A percentile compares a stretch with the other conserved stretches of the same genome.
Conservation (phyloP, 2,113 vertebrate species). For the Fregata magnificens region DNA sequence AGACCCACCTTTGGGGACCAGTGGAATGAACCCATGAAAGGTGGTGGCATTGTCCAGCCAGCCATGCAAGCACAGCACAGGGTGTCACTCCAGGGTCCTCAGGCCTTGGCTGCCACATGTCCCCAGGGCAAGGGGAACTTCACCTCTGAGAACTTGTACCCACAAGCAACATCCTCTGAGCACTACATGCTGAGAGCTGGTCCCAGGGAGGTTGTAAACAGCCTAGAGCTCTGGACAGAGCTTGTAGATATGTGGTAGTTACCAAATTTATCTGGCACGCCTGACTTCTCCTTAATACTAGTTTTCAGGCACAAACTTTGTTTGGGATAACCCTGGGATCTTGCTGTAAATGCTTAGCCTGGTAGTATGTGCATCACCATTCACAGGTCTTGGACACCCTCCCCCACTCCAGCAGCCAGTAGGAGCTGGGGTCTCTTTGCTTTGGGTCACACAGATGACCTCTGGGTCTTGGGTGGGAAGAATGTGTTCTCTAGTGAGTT, state of each 20-base stretch:
- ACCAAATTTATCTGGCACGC: not conserved
- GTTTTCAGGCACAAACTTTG: not conserved
- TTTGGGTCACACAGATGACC: not conserved
- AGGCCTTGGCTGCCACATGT: slow-evolving; percentile 73
- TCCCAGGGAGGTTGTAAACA: not conserved
- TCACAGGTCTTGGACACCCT: not conserved
- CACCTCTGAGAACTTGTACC: slow-evolving; percentile 66
- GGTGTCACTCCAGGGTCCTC: slow-evolving; percentile 67
- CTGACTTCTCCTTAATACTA: not conserved
- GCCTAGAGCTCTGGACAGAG: not conserved
- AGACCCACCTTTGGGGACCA: slow-evolving; percentile 70
- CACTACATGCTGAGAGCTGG: not conserved
- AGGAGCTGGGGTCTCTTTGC: not conserved
- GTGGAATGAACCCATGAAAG: slow-evolving; percentile 78
- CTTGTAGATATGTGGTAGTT: not conserved
- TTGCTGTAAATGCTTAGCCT: not conserved
- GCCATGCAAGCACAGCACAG: slow-evolving; percentile 79
- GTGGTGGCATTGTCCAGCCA: slow-evolving; percentile 81
- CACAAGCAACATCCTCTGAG: not conserved
- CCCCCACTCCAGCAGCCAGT: not conserved
- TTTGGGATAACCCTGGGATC: not conserved
- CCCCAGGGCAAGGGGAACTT: slow-evolving; percentile 77
- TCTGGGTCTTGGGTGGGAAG: not conserved
- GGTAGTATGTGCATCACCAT: not conserved
- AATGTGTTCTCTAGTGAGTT: not conserved